Evolutionary conservation across 2,888 invertebrate genomes (phyloP).

Genomic region (Agrotis puta): DNA sequence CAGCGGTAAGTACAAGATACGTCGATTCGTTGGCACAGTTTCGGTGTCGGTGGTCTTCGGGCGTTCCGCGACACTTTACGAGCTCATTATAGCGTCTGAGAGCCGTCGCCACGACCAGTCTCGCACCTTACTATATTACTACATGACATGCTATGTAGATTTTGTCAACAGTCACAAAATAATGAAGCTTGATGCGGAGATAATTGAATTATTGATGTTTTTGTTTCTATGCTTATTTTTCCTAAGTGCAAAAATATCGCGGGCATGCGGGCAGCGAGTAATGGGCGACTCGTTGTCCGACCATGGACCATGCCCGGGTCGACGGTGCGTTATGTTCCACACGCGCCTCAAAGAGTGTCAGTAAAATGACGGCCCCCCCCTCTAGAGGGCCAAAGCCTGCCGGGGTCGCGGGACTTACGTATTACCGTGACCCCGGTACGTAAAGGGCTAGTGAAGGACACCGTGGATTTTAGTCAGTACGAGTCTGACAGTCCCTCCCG

Average conservation of each 20-base stretch:
- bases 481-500: no score
- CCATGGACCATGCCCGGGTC: no score
- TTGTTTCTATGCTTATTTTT: slow-evolving; percentile 26
- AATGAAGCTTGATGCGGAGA: slow-evolving; percentile 13
- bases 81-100: slow-evolving; percentile 69
- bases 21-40: slow-evolving; percentile 60
- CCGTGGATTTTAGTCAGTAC: no score
- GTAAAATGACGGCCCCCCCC: no score
- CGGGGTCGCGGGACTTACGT: no score
- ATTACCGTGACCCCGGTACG: no score
- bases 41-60: slow-evolving; percentile 63
- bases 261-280: no score
- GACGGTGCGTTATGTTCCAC: no score
- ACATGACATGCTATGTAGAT: slow-evolving; percentile 44
- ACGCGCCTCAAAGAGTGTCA: no score
- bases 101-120: slow-evolving; percentile 48
- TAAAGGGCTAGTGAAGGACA: no score
- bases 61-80: slow-evolving; percentile 66
- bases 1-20: slow-evolving; percentile 23
- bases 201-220: slow-evolving; percentile 14
- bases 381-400: no score
- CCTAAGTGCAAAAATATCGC: not conserved
- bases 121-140: slow-evolving; percentile 62
- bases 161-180: slow-evolving; percentile 32
- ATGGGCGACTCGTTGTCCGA: no score